Base-by-base conservation (phyloP, 2,888 invertebrate species). In the Oeneis ivallda region DNA sequence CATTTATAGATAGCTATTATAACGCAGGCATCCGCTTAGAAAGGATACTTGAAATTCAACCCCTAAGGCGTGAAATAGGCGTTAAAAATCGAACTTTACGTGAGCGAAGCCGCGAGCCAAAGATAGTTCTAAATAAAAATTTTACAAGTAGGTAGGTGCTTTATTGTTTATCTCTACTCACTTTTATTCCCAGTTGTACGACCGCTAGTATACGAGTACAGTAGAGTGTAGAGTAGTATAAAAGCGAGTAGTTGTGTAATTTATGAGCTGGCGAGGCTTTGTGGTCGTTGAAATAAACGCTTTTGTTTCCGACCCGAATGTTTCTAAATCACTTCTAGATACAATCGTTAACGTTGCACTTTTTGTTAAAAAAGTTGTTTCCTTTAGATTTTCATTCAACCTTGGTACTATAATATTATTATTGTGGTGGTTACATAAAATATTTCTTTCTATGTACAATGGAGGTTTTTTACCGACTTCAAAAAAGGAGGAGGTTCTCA, bases 291-390 rank as follows among this genome's bases (percentile, higher is more conserved):
- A 78, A 72, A 79, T 78, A 76, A 78, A 77, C 75, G 79, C 79
- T 74, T 79, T 83, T 84, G 81, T 84, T 75, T 74, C 75, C 70
- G 71, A 64, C 70, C 75, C 72, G 70, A 76, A 76, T 80, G 79
- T 81, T 80, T 81, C 83, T 86, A 84, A 84, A 85, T 85, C 85
- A 85, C 79, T 74, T 71, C 65, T 71, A 78, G 83, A 84, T 82
- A 84, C 78, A 76, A 82, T 83, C 79, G 75, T 74, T 76, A 75
- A 75, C 74, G 73, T 71, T 77, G 75, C 76, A 77, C 72, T 78
- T 78, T 76, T 79, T 74, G 10, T 15, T 15, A 37, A 53, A 53
- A 53, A 52, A n/a, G 15, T 9, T 9, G 15, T 37, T 53, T 49
- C 19, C 19, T 49, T 15, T 53, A 34, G 34, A 52, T 53, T 53